Evolutionary conservation across 2,797 vertebrate species (phyloP).

Genomic region (Myiotriccus ornatus): DNA sequence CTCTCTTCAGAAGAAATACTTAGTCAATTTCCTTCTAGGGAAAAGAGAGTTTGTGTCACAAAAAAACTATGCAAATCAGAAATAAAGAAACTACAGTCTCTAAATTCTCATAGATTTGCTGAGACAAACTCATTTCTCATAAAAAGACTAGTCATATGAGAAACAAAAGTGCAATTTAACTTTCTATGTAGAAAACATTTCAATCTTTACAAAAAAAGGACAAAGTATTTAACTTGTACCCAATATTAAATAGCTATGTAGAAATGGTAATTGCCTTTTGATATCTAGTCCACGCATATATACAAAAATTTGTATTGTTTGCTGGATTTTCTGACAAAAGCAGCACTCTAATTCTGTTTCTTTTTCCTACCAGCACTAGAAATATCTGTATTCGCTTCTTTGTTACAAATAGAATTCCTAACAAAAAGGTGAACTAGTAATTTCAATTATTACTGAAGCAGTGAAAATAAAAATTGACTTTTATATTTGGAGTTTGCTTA

Average conservation of each 20-base stretch:
- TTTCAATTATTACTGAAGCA: neutral
- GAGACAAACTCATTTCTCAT: neutral
- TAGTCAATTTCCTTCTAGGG: neutral
- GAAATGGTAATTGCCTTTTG: neutral
- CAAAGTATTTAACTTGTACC: neutral
- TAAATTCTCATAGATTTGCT: neutral
- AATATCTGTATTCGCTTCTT: neutral
- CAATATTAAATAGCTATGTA: neutral
- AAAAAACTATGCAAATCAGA: neutral
- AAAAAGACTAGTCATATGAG: neutral
- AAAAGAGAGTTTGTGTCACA: neutral
- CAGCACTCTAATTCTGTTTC: neutral
- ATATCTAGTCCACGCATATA: neutral
- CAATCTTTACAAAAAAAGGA: neutral
- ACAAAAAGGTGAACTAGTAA: neutral
- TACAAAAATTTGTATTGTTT: neutral
- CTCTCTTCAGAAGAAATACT: neutral
- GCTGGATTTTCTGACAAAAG: neutral
- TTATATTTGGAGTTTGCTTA: neutral
- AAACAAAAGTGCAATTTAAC: neutral
- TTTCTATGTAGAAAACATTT: neutral
- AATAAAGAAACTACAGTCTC: neutral
- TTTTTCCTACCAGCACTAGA: neutral
- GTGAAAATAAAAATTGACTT: neutral
- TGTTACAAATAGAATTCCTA: neutral